Evolutionary conservation across 1,140 invertebrate genomes (phyloP).

Genomic region (Sarcophaga bullata): DNA sequence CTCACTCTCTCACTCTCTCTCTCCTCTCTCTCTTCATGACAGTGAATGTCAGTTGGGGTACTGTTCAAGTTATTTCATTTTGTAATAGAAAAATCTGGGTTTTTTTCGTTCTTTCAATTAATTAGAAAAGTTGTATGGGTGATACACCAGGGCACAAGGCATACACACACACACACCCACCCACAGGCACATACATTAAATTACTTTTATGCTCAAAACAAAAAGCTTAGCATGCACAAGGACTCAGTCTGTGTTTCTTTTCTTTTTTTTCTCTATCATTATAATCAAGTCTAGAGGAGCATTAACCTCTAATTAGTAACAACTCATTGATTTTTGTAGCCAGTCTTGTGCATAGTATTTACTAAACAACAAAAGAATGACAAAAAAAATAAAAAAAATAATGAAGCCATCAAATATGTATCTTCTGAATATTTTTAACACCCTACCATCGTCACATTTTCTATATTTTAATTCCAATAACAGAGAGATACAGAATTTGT

Average conservation of each 20-base stretch:
- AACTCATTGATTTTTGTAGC: constrained; percentile 18
- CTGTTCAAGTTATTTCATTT: neutral
- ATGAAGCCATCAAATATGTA: neutral
- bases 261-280: too few relatives aligned
- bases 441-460: too few relatives aligned
- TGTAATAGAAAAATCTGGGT: neutral
- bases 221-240: neutral
- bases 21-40: neutral
- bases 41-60: neutral
- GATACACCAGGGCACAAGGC: too few relatives aligned
- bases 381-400: constrained; percentile 2
- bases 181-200: neutral
- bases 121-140: neutral
- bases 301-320: constrained; percentile 38
- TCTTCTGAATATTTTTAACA: neutral
- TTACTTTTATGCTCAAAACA: too few relatives aligned
- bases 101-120: neutral
- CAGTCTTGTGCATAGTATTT: constrained; percentile 18
- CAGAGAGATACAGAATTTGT: too few relatives aligned
- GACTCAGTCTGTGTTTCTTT: neutral
- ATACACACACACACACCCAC: neutral
- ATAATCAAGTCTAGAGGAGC: constrained; percentile 9
- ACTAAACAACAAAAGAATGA: constrained; percentile 3
- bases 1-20: too few relatives aligned
- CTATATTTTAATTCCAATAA: too few relatives aligned